These are phyloP conservation scores for Drosophila maculinotata DNA, from an alignment of 2,888 invertebrate genomes.

Conservation along the genomic window DNA sequence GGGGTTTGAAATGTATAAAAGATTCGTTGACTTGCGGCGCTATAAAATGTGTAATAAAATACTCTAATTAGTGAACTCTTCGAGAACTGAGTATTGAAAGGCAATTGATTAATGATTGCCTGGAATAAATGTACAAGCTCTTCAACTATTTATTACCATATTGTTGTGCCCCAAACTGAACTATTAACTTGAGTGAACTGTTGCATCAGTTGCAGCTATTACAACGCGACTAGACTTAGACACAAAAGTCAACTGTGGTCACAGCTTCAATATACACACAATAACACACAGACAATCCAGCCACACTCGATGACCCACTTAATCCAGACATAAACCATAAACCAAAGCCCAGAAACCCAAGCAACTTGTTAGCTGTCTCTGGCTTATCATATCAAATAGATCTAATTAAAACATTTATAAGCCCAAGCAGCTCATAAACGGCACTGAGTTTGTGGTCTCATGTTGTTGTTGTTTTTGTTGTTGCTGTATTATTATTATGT, in stretches of 20 bases:
- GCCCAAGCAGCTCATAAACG: constrained; percentile 71
- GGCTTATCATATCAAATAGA: constrained; percentile 75
- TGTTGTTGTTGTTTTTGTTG: constrained; percentile 18
- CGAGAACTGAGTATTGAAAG: constrained; percentile 32
- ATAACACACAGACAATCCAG: constrained; percentile 6
- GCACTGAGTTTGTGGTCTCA: constrained; percentile 62
- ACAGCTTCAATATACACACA: constrained; percentile 6
- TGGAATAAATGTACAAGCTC: not conserved
- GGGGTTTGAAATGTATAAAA: constrained; percentile 1
- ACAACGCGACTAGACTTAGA: constrained; percentile 5
- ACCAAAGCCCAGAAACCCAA: constrained; percentile 60
- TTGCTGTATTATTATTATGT: constrained; percentile 19
- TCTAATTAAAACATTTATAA: constrained; percentile 79
- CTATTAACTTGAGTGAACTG: not conserved
- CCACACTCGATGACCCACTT: constrained; percentile 67
- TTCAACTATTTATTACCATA: not conserved
- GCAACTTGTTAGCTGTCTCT: constrained; percentile 74
- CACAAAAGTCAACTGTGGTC: constrained; percentile 28
- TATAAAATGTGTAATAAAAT: constrained; percentile 59
- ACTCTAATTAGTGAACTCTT: constrained; percentile 54
- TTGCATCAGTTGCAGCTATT: constrained; percentile 21
- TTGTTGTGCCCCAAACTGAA: not conserved
- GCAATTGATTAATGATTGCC: constrained; percentile 33
- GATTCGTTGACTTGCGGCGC: constrained; percentile 25
- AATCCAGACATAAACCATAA: constrained; percentile 58